Evolutionary conservation across 2,888 invertebrate genomes (phyloP), one percentile per base, ranked within the genome.

Genomic region (Epsilonema sp.): DNA sequence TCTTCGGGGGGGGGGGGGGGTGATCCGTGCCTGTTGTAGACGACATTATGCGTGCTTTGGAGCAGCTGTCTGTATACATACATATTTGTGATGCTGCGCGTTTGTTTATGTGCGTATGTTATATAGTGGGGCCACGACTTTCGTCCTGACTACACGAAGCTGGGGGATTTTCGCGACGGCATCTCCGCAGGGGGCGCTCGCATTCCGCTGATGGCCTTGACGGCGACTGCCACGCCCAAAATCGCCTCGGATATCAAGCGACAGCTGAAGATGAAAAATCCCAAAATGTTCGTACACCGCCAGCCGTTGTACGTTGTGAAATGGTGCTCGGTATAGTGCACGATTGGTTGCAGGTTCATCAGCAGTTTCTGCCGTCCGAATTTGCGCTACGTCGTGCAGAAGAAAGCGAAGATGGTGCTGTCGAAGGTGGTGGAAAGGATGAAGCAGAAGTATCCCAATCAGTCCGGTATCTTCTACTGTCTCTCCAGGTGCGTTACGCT

Each of bases 331-430:
- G 19, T 5, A n/a, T 5, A 38, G 11, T n/a, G 5, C 4, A 5
- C n/a, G 16, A 19, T 37, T n/a, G 22, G 19, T 42, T 49, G 41
- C 43, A 74, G 74, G 73, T 94, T 97, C 67, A 75, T 92, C 50
- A 80, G 82, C 61, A 89, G 89, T 64, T 97, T 97, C 67, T 92
- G 94, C 67, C 74, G 97, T 13, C 80, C 84, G 0, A 97, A 97
- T 69, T 74, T 97, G n/a, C 78, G 79, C 51, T 94, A 90, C 64
- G 71, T 74, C 52, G 78, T 90, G 2, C 60, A 78, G 22, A 76
- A 78, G 21, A 92, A 90, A 68, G 80, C 78, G 53, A 79, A 77
- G 56, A 55, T 59, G 37, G 74, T 80, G 3, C 70, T 76, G n/a
- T 74, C 76, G 13, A 85, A 85, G 47, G 76, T 89, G 0, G 74